These are phyloP conservation scores for Pherbina coryleti DNA, from an alignment of 2,888 invertebrate genomes.

Conservation along the genomic window DNA sequence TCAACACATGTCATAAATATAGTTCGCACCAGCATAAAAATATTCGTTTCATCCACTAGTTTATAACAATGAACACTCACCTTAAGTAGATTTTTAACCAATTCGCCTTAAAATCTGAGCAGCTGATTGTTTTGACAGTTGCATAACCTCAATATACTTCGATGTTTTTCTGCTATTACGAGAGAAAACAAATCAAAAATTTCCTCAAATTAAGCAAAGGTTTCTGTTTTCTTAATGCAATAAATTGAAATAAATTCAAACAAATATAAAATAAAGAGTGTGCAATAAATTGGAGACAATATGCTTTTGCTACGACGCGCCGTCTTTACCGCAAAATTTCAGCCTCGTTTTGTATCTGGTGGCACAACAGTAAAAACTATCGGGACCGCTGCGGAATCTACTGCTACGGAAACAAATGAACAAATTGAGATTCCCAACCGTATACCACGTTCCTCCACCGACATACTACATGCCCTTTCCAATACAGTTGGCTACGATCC, in stretches of 20 bases:
- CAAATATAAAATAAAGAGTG: not conserved
- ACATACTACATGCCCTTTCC: conserved; percentile 84
- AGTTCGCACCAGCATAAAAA: too few species aligned
- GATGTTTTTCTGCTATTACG: not conserved
- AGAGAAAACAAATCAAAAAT: not conserved
- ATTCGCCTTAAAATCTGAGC: not conserved
- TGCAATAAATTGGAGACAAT: not conserved
- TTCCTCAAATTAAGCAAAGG: not conserved
- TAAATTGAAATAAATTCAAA: too few species aligned
- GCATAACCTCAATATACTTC: not conserved
- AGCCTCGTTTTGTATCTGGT: conserved; percentile 27
- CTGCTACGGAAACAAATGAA: conserved; percentile 55
- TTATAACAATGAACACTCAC: not conserved
- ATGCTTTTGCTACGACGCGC: conserved; percentile 14
- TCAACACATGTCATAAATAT: too few species aligned
- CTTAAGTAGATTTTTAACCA: not conserved
- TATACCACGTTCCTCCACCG: conserved; percentile 83
- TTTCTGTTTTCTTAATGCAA: too few species aligned
- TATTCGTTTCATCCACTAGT: too few species aligned
- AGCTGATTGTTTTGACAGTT: conserved; percentile 14
- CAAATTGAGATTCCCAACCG: conserved; percentile 76
- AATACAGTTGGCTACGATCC: conserved; percentile 83
- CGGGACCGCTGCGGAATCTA: conserved; percentile 45
- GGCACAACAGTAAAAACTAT: conserved; percentile 50
- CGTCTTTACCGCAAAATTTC: not conserved